Percentiles rank a stretch among this genome's conserved stretches.
Evolutionary conservation across 2,888 invertebrate genomes (phyloP).

Genomic region (Polydrusus cervinus): DNA sequence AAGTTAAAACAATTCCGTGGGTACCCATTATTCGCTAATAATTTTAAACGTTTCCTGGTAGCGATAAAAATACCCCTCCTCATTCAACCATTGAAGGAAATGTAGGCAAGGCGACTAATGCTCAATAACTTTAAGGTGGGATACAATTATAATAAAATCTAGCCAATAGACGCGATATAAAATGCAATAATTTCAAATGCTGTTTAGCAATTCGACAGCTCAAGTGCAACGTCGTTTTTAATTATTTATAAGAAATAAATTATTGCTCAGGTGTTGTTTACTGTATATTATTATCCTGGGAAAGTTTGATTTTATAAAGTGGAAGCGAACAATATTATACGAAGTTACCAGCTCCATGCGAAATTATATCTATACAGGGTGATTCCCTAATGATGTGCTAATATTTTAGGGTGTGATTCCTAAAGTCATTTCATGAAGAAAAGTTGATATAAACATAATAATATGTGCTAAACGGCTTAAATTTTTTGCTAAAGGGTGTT

Average conservation of each 20-base stretch:
- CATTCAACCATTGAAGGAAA: conserved; percentile 20
- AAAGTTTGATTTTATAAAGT: too few relatives aligned
- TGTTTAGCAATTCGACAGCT: conserved; percentile 63
- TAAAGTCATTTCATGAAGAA: too few relatives aligned
- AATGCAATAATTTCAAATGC: conserved; percentile 63
- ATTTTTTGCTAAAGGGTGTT: too few relatives aligned
- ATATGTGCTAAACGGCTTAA: too few relatives aligned
- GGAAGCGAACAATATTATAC: too few relatives aligned
- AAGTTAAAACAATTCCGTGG: too few relatives aligned
- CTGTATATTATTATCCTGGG: too few relatives aligned
- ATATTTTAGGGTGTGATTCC: too few relatives aligned
- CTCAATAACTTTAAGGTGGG: conserved; percentile 44
- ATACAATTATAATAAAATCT: conserved; percentile 42
- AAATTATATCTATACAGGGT: too few relatives aligned
- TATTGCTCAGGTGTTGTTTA: conserved; percentile 36
- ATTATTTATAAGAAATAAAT: conserved; percentile 48
- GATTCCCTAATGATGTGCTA: too few relatives aligned
- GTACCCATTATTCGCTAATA: background rate
- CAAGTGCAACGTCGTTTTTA: conserved; percentile 60
- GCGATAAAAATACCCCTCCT: conserved; percentile 4
- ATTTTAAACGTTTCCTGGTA: conserved; percentile 16
- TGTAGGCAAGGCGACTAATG: conserved; percentile 34
- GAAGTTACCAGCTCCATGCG: too few relatives aligned
- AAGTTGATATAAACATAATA: too few relatives aligned
- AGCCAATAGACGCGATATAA: conserved; percentile 59